Percentiles rank a stretch among this genome's conserved stretches.
Conservation (phyloP, 1,140 invertebrate species). For the Littorina saxatilis region DNA sequence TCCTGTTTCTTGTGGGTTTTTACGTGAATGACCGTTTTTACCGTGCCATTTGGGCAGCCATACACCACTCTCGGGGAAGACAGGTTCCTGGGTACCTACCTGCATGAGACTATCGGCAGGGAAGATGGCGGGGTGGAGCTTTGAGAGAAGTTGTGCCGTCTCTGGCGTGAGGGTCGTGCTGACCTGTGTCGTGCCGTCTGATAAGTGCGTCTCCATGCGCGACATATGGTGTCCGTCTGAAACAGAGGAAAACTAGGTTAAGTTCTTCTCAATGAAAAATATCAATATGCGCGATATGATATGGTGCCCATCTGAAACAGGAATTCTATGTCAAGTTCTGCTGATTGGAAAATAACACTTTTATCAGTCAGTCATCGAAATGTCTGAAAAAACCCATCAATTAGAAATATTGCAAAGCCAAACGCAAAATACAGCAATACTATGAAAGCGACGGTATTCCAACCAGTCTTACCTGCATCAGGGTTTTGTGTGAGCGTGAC, state of each 20-base stretch:
- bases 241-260: too few relatives aligned
- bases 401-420: too few relatives aligned
- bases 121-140: slow-evolving; percentile 71
- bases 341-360: neutral
- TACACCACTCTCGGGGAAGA: too few relatives aligned
- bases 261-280: too few relatives aligned
- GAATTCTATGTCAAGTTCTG: neutral
- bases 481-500: slow-evolving; percentile 74
- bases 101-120: slow-evolving; percentile 64
- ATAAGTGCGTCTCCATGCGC: slow-evolving; percentile 72
- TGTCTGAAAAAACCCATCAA: neutral
- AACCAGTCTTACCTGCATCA: slow-evolving; percentile 61
- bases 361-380: neutral
- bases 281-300: too few relatives aligned
- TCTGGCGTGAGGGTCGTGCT: slow-evolving; percentile 71
- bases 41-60: too few relatives aligned
- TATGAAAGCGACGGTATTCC: neutral
- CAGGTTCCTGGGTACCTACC: slow-evolving; percentile 57
- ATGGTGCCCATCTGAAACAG: too few relatives aligned
- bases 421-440: too few relatives aligned
- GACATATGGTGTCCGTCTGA: slow-evolving; percentile 74
- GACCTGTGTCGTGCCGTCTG: slow-evolving; percentile 72
- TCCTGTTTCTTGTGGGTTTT: too few relatives aligned
- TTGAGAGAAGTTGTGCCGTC: slow-evolving; percentile 70
- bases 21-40: too few relatives aligned